Conservation (phyloP, 2,113 vertebrate species). For the Perccottus glenii region DNA sequence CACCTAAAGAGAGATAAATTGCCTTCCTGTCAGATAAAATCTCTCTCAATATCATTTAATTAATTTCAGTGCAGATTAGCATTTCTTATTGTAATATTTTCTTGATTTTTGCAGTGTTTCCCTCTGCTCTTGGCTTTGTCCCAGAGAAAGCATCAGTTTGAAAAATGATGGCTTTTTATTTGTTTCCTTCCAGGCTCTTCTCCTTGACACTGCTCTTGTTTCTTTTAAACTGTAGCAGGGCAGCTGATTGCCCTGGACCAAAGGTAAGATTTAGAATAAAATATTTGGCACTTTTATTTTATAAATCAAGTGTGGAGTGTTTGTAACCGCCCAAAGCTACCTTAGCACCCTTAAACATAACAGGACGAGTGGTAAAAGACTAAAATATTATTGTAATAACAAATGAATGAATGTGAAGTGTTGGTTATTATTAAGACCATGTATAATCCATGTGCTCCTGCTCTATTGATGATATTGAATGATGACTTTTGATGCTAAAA, state of each 20-base stretch:
- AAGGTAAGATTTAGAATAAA: slow-evolving; percentile 19
- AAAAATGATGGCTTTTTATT: slow-evolving; percentile 48
- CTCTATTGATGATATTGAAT: not conserved
- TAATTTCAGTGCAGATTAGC: slow-evolving; percentile 80
- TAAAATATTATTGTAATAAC: too few species aligned
- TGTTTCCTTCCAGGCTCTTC: slow-evolving; percentile 15
- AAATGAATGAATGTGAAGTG: not conserved
- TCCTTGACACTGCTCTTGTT: slow-evolving; percentile 4
- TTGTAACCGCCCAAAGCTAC: not conserved
- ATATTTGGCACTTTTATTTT: too few species aligned
- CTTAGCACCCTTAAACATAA: too few species aligned
- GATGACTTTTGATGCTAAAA: slow-evolving; percentile 2
- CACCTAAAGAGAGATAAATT: slow-evolving; percentile 83
- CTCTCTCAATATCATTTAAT: slow-evolving; percentile 88
- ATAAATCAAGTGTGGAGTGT: too few species aligned
- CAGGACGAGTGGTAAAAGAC: too few species aligned
- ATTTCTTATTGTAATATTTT: slow-evolving; percentile 68
- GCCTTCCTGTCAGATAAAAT: slow-evolving; percentile 91
- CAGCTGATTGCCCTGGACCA: slow-evolving; percentile 9
- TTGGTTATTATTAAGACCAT: not conserved
- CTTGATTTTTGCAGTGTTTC: slow-evolving; percentile 26
- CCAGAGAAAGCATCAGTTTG: slow-evolving; percentile 45
- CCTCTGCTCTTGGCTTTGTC: slow-evolving; percentile 35
- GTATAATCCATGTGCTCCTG: not conserved
- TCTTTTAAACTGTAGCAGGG: slow-evolving; percentile 11